Percentiles rank a stretch among this genome's conserved stretches.
phyloP scores from a whole-genome alignment of 2,888 invertebrate genomes.

The Boloria euphrosyne region DNA sequence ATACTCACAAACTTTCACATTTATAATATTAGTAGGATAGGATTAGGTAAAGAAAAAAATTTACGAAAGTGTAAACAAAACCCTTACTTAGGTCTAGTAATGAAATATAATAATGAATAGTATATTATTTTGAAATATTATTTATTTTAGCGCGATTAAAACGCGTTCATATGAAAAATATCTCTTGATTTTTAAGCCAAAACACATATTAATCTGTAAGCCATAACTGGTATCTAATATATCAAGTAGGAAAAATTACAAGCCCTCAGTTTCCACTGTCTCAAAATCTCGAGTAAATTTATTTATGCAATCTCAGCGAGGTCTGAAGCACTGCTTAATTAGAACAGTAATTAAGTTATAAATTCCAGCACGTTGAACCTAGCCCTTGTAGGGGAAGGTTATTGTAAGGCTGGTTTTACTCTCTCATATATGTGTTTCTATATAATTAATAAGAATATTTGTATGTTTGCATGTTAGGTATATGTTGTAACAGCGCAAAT shows the following conservation, averaged over 20 bases:
- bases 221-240: too few relatives aligned
- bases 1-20: too few relatives aligned
- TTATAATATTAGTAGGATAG: too few relatives aligned
- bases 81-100: too few relatives aligned
- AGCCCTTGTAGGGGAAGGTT: slow-evolving; percentile 23
- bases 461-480: background rate
- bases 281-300: slow-evolving; percentile 37
- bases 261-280: slow-evolving; percentile 6
- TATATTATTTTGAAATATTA: too few relatives aligned
- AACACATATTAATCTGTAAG: too few relatives aligned
- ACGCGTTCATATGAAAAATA: too few relatives aligned
- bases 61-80: too few relatives aligned
- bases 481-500: background rate
- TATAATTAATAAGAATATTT: background rate
- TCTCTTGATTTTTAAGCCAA: too few relatives aligned
- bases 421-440: slow-evolving; percentile 3
- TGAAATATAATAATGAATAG: too few relatives aligned
- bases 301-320: slow-evolving; percentile 43
- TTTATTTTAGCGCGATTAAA: too few relatives aligned
- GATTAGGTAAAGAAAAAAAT: too few relatives aligned
- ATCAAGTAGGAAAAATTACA: background rate
- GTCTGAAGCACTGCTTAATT: slow-evolving; percentile 46
- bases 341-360: slow-evolving; percentile 45
- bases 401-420: slow-evolving; percentile 16
- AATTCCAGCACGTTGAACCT: slow-evolving; percentile 40